Conservation (phyloP, 2,888 invertebrate genomes). For the Baccha elongata region DNA sequence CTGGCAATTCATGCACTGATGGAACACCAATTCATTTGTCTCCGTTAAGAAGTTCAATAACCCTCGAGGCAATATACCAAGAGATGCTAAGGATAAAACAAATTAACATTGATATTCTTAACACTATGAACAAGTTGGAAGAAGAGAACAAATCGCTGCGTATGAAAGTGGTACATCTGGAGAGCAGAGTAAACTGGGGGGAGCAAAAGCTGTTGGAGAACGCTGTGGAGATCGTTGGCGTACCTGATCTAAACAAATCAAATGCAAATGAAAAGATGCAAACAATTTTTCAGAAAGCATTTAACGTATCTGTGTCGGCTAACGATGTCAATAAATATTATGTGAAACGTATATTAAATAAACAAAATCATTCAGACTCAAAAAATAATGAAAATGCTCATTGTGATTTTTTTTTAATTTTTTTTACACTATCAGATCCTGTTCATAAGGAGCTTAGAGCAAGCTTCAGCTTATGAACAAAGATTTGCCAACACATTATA, state of each 20-base stretch:
- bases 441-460: too few species aligned
- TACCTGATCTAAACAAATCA: conserved; percentile 4
- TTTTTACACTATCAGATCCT: too few species aligned
- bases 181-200: conserved; percentile 37
- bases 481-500: too few species aligned
- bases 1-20: background rate
- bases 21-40: background rate
- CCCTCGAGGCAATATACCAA: conserved; percentile 10
- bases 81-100: conserved; percentile 8
- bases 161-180: background rate
- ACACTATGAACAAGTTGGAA: conserved; percentile 8
- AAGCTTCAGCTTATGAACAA: too few species aligned
- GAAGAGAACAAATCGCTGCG: conserved; percentile 14
- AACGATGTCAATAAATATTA: too few species aligned
- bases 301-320: background rate
- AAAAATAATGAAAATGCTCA: too few species aligned
- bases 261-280: conserved; percentile 15
- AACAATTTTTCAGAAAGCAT: background rate
- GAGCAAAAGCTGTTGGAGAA: conserved; percentile 20
- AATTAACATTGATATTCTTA: conserved; percentile 6
- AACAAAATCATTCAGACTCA: too few species aligned
- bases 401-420: too few species aligned
- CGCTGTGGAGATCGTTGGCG: conserved; percentile 16
- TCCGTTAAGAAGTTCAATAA: conserved; percentile 20
- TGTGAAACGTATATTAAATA: too few species aligned